These are phyloP conservation scores for Macrosiphum euphorbiae DNA, from an alignment of 2,888 invertebrate genomes.

Conservation along the genomic window DNA sequence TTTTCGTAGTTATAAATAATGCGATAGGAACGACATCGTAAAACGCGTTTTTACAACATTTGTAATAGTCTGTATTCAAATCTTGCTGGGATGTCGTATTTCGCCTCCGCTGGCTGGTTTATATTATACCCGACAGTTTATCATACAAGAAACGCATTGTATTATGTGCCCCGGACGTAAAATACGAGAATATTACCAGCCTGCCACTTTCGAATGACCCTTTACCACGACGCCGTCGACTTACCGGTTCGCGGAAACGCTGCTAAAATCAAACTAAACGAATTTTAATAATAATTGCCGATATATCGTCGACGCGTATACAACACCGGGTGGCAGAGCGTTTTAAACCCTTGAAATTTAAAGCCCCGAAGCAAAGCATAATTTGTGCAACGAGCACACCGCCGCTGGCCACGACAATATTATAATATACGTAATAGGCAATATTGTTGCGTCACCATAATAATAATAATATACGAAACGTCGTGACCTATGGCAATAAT, in stretches of 20 bases:
- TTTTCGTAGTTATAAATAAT: slow-evolving; percentile 56
- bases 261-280: neutral
- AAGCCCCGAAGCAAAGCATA: neutral
- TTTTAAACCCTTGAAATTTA: neutral
- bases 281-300: neutral
- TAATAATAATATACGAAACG: neutral
- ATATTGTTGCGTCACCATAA: neutral
- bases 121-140: slow-evolving; percentile 42
- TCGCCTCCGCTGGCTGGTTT: slow-evolving; percentile 30
- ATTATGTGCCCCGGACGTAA: slow-evolving; percentile 42
- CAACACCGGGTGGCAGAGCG: no score
- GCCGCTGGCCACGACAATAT: neutral
- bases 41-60: slow-evolving; percentile 56
- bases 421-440: neutral
- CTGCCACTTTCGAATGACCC: slow-evolving; percentile 27
- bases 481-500: neutral
- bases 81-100: slow-evolving; percentile 41
- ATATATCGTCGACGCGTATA: neutral
- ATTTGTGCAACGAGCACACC: neutral
- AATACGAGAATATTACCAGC: slow-evolving; percentile 46
- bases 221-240: neutral
- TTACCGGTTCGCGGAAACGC: neutral
- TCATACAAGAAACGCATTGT: slow-evolving; percentile 45
- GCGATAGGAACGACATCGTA: slow-evolving; percentile 40
- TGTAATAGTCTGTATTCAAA: slow-evolving; percentile 61